Evolutionary conservation across 2,888 invertebrate genomes (phyloP).

Genomic region (Meandrusa payeni): DNA sequence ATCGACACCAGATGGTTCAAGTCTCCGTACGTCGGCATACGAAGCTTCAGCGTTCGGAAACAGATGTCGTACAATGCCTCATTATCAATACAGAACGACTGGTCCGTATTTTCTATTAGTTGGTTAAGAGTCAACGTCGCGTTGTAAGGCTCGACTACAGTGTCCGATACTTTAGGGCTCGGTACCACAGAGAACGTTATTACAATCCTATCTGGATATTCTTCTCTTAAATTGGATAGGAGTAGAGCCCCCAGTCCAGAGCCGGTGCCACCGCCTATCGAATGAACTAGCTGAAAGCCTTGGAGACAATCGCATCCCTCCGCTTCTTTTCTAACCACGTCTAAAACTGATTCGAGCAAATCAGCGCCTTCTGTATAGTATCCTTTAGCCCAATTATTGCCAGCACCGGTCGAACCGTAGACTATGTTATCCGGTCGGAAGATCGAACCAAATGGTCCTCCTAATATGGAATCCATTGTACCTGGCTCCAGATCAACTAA

Average conservation of each 20-base stretch:
- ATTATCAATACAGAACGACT: conserved; percentile 86
- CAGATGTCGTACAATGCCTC: conserved; percentile 90
- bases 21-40: conserved; percentile 88
- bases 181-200: conserved; percentile 85
- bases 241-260: conserved; percentile 87
- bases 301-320: conserved; percentile 85
- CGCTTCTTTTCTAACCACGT: conserved; percentile 80
- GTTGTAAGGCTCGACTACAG: conserved; percentile 84
- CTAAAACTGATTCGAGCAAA: conserved; percentile 81
- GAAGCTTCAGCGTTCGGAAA: conserved; percentile 85
- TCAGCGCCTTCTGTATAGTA: conserved; percentile 85
- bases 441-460: conserved; percentile 83
- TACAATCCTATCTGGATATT: conserved; percentile 87
- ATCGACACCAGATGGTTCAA: conserved; percentile 78
- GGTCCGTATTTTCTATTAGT: conserved; percentile 84
- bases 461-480: conserved; percentile 83
- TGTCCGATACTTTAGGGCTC: conserved; percentile 88
- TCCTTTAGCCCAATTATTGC: conserved; percentile 83
- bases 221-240: conserved; percentile 84
- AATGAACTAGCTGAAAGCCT: conserved; percentile 84
- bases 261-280: conserved; percentile 87
- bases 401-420: conserved; percentile 80
- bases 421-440: conserved; percentile 87
- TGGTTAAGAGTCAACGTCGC: conserved; percentile 84
- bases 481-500: conserved; percentile 63